Evolutionary conservation across 2,113 vertebrate species (phyloP), one percentile per base, ranked within the genome.

Genomic region (Sinocyclocheilus rhinocerous): DNA sequence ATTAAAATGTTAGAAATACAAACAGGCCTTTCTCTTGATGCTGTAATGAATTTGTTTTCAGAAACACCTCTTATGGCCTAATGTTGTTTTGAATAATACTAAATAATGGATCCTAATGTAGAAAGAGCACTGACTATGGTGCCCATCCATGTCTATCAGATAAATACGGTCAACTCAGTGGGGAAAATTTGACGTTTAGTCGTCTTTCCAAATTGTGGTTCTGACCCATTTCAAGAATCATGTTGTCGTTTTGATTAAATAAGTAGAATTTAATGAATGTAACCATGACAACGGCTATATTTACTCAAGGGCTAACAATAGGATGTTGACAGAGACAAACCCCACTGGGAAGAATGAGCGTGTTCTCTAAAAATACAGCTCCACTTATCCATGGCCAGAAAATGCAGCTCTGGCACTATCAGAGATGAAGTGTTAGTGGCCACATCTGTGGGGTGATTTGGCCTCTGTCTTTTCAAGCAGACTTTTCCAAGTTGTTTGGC

Each of bases 401-500:
- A 90, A 92, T 85, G 26, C 70, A 78, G 81, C 36, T 86, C 82
- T 70, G 75, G 59, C 42, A 70, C 78, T 13, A 69, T 55, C 83
- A 76, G 76, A 9, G 26, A 84, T 57, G 33, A 78, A 61, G 80
- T 73, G 67, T 83, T 29, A 39, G 88, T 89, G 84, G 90, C 78
- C 82, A 82, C 88, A 88, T 91, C 88, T 91, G 89, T 57, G 83
- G 78, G 42, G 87, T 80, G 87, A 85, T 81, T 82, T 82, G 75
- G 81, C 70, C 33, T 79, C 42, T 84, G 87, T 69, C 57, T 87
- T 88, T 80, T 90, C 85, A 92, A 26, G 79, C 42, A 78, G 81
- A 86, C 84, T 84, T 89, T 81, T 69, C 88, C 93, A 90, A 92
- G 88, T 80, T 55, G 85, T 88, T 89, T 89, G 93, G 91, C 89